Percentiles rank a stretch among this genome's conserved stretches.
Evolutionary conservation across 2,113 vertebrate genomes (phyloP).

Genomic region (Dicaeum eximium): DNA sequence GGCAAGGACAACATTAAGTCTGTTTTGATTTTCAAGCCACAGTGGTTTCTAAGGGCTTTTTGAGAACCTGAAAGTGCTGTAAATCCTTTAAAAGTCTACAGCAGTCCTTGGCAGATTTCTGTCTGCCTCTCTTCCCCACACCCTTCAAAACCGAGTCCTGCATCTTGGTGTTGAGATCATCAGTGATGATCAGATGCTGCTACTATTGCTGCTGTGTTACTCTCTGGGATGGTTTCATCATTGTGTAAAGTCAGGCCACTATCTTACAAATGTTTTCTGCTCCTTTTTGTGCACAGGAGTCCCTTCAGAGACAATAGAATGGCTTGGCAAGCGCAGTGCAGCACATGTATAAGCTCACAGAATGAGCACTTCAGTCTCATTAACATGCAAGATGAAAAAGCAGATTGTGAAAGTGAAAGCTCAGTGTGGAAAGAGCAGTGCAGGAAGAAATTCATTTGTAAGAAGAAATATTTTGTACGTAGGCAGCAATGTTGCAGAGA

Average conservation of each 20-base stretch:
- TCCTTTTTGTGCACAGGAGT: neutral
- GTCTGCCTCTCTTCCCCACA: rapidly evolving
- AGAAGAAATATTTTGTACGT: neutral
- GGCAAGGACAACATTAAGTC: neutral
- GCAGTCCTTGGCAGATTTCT: neutral
- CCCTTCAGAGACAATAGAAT: neutral
- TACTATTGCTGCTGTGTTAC: neutral
- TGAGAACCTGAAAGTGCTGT: neutral
- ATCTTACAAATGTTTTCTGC: neutral
- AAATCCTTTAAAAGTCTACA: neutral
- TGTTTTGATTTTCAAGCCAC: neutral
- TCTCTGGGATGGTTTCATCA: neutral
- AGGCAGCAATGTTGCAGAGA: neutral
- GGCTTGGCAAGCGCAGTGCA: neutral
- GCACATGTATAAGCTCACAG: neutral
- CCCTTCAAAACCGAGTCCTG: neutral
- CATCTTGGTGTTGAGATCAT: neutral
- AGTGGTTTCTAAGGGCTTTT: neutral
- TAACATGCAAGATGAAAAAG: neutral
- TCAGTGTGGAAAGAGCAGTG: neutral
- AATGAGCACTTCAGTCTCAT: neutral
- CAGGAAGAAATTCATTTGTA: neutral
- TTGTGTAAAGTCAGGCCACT: neutral
- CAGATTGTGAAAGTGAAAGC: neutral
- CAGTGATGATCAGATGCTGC: neutral